Base-by-base conservation (phyloP, 1,140 invertebrate genomes). In the Drosophila baimaii region DNA sequence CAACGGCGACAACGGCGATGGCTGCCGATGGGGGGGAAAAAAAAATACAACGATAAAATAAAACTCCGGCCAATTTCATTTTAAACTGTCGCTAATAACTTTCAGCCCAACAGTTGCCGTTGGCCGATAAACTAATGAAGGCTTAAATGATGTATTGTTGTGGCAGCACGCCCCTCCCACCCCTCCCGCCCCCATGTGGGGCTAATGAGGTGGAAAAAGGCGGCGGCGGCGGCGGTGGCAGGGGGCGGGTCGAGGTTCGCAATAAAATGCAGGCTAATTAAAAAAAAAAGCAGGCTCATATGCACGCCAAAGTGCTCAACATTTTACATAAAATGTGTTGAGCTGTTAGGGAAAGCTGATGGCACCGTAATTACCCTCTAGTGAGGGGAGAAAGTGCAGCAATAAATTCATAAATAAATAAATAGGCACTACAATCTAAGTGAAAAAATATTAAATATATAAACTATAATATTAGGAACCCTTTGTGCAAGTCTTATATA, bases 61-160 rank as follows among this genome's bases (percentile, higher is more conserved):
- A 69, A 64, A 54, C 37, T 71, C 55, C 61, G 49, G 70, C 61
- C 77, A 83, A 86, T 86, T 86, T 76, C 79, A 88, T 82, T 83
- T 88, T 88, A 89, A 89, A 88, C 77, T 83, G 83, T 88, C 84
- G 77, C 83, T 88, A 88, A 88, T 88, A 88, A 83, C 77, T 88
- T 88, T 89, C 76, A 75, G 35, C 73, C 73, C 62, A 66, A 77
- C 83, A 70, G 66, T 56, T 71, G 64, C 65, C 51, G 56, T 17
- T 64, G 77, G 64, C 73, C 75, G 82, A 79, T 86, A 82, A 86
- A 86, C 82, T 86, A 86, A 86, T 86, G 81, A 85, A 81, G 73
- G 81, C 82, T 85, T 85, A 81, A 85, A 85, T 85, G 83, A 86
- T 86, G 76, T 79, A 88, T 86, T 79, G 82, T 81, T 85, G 77